Conservation (phyloP, 2,888 invertebrate species). For the Malthinus seriepunctatus region DNA sequence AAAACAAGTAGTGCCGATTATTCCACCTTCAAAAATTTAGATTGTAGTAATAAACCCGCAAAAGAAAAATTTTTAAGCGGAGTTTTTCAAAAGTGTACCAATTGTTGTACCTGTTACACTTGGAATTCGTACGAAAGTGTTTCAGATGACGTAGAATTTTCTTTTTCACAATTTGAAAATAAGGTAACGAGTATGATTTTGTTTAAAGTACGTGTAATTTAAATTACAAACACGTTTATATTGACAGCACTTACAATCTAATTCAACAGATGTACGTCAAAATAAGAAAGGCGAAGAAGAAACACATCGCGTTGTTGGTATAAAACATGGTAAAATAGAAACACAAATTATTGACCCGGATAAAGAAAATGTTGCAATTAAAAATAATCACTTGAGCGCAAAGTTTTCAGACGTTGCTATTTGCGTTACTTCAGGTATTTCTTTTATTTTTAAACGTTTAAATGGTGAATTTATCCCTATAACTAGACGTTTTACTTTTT, state of each 20-base stretch:
- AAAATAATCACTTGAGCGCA: slow-evolving; percentile 10
- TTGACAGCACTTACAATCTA: not conserved
- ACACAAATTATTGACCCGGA: slow-evolving; percentile 16
- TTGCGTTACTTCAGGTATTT: slow-evolving; percentile 10
- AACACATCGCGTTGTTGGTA: slow-evolving; percentile 6
- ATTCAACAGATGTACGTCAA: not conserved
- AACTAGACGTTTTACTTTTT: too few species aligned
- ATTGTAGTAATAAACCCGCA: too few species aligned
- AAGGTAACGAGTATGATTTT: slow-evolving; percentile 6
- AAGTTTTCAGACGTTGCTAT: slow-evolving; percentile 11
- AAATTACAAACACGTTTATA: too few species aligned
- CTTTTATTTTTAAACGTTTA: too few species aligned
- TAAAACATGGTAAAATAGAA: slow-evolving; percentile 21
- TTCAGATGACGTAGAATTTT: slow-evolving; percentile 40
- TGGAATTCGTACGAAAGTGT: slow-evolving; percentile 34
- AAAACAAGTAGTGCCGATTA: slow-evolving; percentile 36
- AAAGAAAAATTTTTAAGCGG: not conserved
- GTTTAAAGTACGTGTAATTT: not conserved
- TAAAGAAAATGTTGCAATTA: slow-evolving; percentile 10
- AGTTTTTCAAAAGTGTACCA: not conserved
- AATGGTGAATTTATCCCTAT: too few species aligned
- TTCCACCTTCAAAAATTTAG: slow-evolving; percentile 30
- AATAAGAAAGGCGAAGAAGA: slow-evolving; percentile 1
- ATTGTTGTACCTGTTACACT: slow-evolving; percentile 16
- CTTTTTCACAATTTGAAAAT: slow-evolving; percentile 10